Evolutionary conservation across 2,113 vertebrate species (phyloP), one percentile per base, ranked within the genome.

Genomic region (Picathartes gymnocephalus): DNA sequence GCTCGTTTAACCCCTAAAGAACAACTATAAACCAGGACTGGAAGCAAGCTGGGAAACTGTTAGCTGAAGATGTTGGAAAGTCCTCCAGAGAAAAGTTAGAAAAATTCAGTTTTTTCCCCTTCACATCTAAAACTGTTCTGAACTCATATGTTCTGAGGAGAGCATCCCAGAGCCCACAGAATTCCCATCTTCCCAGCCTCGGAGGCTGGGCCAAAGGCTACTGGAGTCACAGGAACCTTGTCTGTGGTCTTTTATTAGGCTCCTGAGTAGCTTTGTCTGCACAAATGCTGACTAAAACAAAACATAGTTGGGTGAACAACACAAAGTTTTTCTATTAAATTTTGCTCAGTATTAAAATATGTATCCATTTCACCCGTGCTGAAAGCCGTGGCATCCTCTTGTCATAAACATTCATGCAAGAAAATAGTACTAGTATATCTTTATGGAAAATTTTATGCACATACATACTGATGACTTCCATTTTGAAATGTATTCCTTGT

Each of bases 381-480:
- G 90, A 80, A 95, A 94, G 50, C 54, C 18, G 33, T 91, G 68
- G 40, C 27, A 1, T 66, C 37, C 23, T 50, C 44, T 73, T 93
- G 90, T 96, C 81, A 88, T 70, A 93, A 96, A 96, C 90, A 86
- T 74, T 95, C 79, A 94, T 62, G 87, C 85, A 94, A 94, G 72
- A 81, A 91, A 88, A 86, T 37, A 88, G 47, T 58, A 82, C 47
- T 45, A 31, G 60, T 69, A 72, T 40, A 62, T 71, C 45, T 92
- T 81, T 65, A 79, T 76, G 91, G 83, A 92, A 95, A 93, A 92
- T 76, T 65, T 92, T 93, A 95, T 95, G 81, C 83, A 83, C 64
- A 66, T 80, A 37, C 45, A 65, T 61, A 79, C 81, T 54, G 62
- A 73, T 90, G 84, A 61, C 58, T 93, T 93, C 81, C 35, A 22